Evolutionary conservation across 1,140 invertebrate genomes (phyloP).

Genomic region (Batillaria attramentaria): DNA sequence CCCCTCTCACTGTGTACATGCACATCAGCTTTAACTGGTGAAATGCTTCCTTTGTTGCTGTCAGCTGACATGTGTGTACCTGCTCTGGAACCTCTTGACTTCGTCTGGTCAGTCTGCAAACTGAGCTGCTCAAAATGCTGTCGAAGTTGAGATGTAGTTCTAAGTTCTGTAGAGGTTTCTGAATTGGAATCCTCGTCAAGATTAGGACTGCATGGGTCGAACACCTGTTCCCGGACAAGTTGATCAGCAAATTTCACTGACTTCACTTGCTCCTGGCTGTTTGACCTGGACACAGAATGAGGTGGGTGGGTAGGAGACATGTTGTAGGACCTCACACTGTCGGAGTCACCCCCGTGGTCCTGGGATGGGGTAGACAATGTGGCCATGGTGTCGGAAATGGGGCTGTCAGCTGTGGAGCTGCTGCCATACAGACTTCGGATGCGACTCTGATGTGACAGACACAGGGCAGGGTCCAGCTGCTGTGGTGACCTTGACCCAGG

Average conservation of each 20-base stretch:
- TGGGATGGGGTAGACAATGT: conserved; percentile 1
- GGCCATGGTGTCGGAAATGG: conserved; percentile 22
- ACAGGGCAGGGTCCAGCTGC: conserved; percentile 55
- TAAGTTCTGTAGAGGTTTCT: conserved; percentile 45
- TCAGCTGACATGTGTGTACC: too few species aligned
- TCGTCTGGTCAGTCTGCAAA: conserved; percentile 44
- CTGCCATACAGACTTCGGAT: conserved; percentile 62
- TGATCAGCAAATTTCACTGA: conserved; percentile 43
- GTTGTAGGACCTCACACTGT: conserved; percentile 34
- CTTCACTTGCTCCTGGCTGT: conserved; percentile 1
- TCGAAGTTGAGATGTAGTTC: conserved; percentile 31
- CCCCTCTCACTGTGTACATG: too few species aligned
- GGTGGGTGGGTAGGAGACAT: neutral
- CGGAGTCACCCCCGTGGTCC: conserved; percentile 50
- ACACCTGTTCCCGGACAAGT: conserved; percentile 39
- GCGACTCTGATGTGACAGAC: conserved; percentile 60
- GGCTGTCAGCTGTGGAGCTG: conserved; percentile 24
- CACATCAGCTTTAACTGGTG: too few species aligned
- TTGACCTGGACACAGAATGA: neutral
- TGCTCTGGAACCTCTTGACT: too few species aligned
- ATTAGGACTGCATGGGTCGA: conserved; percentile 47
- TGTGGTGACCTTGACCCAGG: conserved; percentile 30
- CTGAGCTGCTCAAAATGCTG: conserved; percentile 47
- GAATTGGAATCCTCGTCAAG: conserved; percentile 46
- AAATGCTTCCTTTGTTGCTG: too few species aligned